Evolutionary conservation across 2,113 vertebrate genomes (phyloP).

Genomic region (Hipposideros armiger): DNA sequence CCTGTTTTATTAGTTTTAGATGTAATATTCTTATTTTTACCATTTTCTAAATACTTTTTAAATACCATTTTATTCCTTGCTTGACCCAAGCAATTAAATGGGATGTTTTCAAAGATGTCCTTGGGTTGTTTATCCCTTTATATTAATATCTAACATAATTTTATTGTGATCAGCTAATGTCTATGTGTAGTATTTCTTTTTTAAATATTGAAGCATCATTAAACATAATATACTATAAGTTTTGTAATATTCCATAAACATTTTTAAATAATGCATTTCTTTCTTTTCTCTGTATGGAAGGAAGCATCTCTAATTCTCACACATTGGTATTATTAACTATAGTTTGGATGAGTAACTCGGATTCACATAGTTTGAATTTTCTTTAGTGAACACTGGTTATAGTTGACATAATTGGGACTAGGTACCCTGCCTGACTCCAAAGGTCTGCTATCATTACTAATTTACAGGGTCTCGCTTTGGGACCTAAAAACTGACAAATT

Average conservation of each 20-base stretch:
- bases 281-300: not conserved
- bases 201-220: not conserved
- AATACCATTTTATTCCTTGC: not conserved
- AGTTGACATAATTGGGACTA: not conserved
- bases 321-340: not conserved
- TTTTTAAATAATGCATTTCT: not conserved
- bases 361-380: not conserved
- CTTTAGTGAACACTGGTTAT: not conserved
- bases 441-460: not conserved
- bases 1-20: not conserved
- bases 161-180: not conserved
- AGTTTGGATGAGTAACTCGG: not conserved
- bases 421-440: not conserved
- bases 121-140: not conserved
- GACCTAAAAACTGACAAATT: not conserved
- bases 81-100: not conserved
- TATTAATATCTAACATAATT: not conserved
- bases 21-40: not conserved
- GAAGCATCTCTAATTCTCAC: not conserved
- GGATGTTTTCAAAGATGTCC: not conserved
- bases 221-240: not conserved
- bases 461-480: not conserved
- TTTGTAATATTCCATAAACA: not conserved
- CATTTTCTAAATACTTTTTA: not conserved
- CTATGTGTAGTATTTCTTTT: not conserved